Evolutionary conservation across 2,888 invertebrate genomes (phyloP).

Genomic region (Empis livida): DNA sequence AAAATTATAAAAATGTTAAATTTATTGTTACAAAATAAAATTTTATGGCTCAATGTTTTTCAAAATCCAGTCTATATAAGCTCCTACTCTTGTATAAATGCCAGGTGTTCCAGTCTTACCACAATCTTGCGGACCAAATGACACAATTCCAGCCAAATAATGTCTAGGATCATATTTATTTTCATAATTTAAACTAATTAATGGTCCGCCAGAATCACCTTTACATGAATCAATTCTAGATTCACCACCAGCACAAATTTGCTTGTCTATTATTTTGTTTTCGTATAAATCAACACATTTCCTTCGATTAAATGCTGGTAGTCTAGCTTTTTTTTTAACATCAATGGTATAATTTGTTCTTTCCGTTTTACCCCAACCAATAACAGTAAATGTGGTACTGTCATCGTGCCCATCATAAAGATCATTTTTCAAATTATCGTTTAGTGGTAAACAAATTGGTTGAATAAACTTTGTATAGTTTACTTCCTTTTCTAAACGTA

Average conservation of each 20-base stretch:
- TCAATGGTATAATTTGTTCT: constrained; percentile 37
- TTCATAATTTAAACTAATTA: constrained; percentile 35
- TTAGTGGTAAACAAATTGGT: constrained; percentile 47
- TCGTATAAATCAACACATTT: constrained; percentile 37
- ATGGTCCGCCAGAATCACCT: constrained; percentile 51
- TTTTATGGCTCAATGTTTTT: constrained; percentile 16
- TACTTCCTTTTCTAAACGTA: constrained; percentile 45
- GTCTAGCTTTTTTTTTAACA: constrained; percentile 37
- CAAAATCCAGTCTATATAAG: constrained; percentile 46
- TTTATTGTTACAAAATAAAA: too few relatives aligned
- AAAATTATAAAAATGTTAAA: too few relatives aligned
- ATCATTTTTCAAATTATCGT: constrained; percentile 19
- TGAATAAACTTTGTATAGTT: constrained; percentile 40
- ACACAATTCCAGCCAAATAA: constrained; percentile 46
- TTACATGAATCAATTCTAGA: constrained; percentile 41
- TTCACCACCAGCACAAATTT: constrained; percentile 48
- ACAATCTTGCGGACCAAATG: constrained; percentile 49
- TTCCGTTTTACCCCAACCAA: constrained; percentile 54
- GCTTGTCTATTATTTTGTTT: constrained; percentile 32
- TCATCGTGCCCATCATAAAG: constrained; percentile 33
- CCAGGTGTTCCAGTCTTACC: constrained; percentile 46
- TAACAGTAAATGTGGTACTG: constrained; percentile 39
- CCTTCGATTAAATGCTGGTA: constrained; percentile 40
- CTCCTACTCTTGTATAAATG: constrained; percentile 47
- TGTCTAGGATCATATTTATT: constrained; percentile 28